Evolutionary conservation across 2,113 vertebrate species (phyloP), one percentile per base, ranked within the genome.

Genomic region (Toxostoma redivivum): DNA sequence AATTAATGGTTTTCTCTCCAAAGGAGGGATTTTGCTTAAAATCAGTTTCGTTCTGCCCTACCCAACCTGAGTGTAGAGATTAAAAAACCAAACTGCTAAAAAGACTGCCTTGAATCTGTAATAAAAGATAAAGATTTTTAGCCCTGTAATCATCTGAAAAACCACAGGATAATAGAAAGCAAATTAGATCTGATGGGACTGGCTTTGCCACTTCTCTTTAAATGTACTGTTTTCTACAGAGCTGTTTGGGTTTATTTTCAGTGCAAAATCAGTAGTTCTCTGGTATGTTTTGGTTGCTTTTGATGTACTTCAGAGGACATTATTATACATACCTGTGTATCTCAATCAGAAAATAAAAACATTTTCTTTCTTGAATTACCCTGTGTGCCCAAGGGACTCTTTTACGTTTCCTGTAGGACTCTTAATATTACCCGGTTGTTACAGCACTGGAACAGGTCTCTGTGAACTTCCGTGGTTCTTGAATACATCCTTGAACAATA

Each of bases 381-480:
- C 27, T 18, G 8, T 66, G 44, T 69, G 25, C 84, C 89, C 85
- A 37, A 50, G 83, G 80, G 92, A 73, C 30, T 56, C 60, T 73
- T 50, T 91, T 86, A 71, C 48, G 60, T 11, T 94, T 94, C 93
- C 89, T 81, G 54, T 19, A 51, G 78, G 85, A 71, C 31, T 91
- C 44, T 56, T 83, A 76, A 81, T 64, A 22, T 33, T 37, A 30
- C 88, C 88, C 94, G 84, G 82, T 92, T 90, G 70, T 95, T 96
- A 40, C 25, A 82, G 79, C 30, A 10, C 94, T 90, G 90, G 90
- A 86, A 64, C 85, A 88, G 94, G 87, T 87, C 87, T 86, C 81
- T 66, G 4, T 30, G 42, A 74, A 95, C 92, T 93, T 95, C 86
- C 1, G 5, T 76, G 57, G 48, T 66, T 72, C 58, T 44, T 73